Evolutionary conservation across 2,888 invertebrate species (phyloP), one percentile per base, ranked within the genome.

Genomic region (Andrena hattorfiana): DNA sequence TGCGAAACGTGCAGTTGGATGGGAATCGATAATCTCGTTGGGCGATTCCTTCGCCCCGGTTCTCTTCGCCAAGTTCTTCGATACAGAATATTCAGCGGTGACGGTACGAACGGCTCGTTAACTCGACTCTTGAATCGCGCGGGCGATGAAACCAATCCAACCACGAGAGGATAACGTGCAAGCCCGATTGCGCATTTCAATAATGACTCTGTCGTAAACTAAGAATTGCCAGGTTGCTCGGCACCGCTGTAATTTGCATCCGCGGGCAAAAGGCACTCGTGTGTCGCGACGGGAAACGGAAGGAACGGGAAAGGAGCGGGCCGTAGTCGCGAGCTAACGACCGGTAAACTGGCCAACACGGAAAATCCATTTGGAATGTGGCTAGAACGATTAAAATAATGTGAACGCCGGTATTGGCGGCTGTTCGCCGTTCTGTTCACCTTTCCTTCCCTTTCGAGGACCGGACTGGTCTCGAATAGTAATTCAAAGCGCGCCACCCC

Each of bases 321-420:
- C 16, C 13, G 42, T 10, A 16, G 16, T 54, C 26, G 16, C 20
- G 26, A 49, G 49, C 26, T 69, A 75, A 75, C 60, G 49, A 69
- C 32, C 60, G 49, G 60, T 26, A 62, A 75, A 75, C 49, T 70
- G 20, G 3, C 1, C 10, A 23, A 66, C 77, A 48, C 32, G 60
- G 67, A 13, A 54, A 62, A 48, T 42, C 77, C 26, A 75, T 66
- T 66, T 23, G 35, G 16, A 66, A 20, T 20, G 35, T 26, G 3
- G n/a, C 13, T 30, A 0, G 16, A 56, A 49, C 62, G 77, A 54
- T 76, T 68, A 78, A 35, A 51, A 67, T 68, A 62, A 74, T 56
- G 30, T n/a, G 51, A 26, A 13, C 35, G 4, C 8, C 30, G 73
- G 30, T 60, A 6, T 13, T 6, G n/a, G 26, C n/a, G 49, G 20